Conservation (phyloP, 2,797 vertebrate species). For the Zenarchopterus dispar region DNA sequence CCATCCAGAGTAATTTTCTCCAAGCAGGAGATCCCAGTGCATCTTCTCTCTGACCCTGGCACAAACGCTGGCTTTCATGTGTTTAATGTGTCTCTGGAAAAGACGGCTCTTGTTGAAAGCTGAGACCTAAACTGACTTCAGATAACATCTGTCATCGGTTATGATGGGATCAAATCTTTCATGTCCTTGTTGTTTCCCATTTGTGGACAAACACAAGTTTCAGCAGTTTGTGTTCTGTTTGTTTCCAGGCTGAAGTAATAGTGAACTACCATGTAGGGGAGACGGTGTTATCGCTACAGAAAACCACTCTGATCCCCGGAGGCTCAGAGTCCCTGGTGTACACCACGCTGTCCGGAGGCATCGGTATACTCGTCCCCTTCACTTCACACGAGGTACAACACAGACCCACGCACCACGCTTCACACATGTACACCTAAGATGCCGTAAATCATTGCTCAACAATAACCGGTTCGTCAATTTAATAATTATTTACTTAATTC, state of each 20-base stretch:
- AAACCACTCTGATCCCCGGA: constrained; percentile 96
- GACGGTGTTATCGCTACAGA: constrained; percentile 95
- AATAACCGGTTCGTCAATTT: too few species aligned
- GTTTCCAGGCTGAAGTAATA: constrained; percentile 91
- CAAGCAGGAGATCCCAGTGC: neutral
- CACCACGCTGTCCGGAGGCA: constrained; percentile 95
- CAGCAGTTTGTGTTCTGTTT: neutral
- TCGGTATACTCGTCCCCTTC: constrained; percentile 97
- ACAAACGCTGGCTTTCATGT: constrained; percentile 1
- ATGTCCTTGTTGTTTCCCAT: neutral
- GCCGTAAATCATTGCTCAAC: too few species aligned
- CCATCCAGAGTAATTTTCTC: constrained; percentile 42
- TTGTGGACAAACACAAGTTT: neutral
- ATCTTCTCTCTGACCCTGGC: constrained; percentile 25
- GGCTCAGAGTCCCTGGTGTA: constrained; percentile 98
- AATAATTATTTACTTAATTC: too few species aligned
- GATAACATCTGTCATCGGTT: neutral
- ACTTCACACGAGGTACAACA: constrained; percentile 93
- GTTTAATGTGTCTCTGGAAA: neutral
- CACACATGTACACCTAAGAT: too few species aligned
- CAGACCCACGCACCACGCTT: neutral
- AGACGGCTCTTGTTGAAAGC: neutral
- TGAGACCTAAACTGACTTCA: neutral
- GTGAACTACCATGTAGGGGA: constrained; percentile 98
- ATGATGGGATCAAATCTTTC: neutral